Percentiles rank a stretch among this genome's conserved stretches.
phyloP scores from a whole-genome alignment of 1,140 invertebrate genomes.

The Macrocentrus cingulum region DNA sequence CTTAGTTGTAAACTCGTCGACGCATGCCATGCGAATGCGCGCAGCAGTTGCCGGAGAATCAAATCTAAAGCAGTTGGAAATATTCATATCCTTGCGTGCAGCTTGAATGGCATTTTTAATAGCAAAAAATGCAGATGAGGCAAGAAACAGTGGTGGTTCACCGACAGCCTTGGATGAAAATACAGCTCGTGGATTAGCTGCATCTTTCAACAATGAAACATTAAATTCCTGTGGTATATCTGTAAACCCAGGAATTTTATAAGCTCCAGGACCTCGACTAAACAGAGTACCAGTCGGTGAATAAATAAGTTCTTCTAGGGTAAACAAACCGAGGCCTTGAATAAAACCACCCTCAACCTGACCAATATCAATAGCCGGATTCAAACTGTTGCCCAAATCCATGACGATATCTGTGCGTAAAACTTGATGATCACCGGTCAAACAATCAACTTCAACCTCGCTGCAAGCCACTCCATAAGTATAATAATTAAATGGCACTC shows the following conservation, averaged over 20 bases:
- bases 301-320: slow-evolving; percentile 86
- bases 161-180: slow-evolving; percentile 97
- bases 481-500: slow-evolving; percentile 77
- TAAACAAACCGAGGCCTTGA: slow-evolving; percentile 91
- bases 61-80: slow-evolving; percentile 68
- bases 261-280: slow-evolving; percentile 87
- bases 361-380: slow-evolving; percentile 94
- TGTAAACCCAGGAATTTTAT: slow-evolving; percentile 89
- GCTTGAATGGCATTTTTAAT: slow-evolving; percentile 86
- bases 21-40: slow-evolving; percentile 85
- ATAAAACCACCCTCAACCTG: slow-evolving; percentile 94
- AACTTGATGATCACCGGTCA: slow-evolving; percentile 85
- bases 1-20: slow-evolving; percentile 11
- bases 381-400: slow-evolving; percentile 90
- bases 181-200: slow-evolving; percentile 84
- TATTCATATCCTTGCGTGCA: slow-evolving; percentile 71
- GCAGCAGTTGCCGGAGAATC: slow-evolving; percentile 88
- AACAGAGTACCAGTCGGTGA: slow-evolving; percentile 79
- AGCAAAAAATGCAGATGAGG: slow-evolving; percentile 84
- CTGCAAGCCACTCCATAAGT: slow-evolving; percentile 78
- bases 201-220: slow-evolving; percentile 85
- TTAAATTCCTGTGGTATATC: slow-evolving; percentile 92
- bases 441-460: slow-evolving; percentile 85
- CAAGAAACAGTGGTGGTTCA: slow-evolving; percentile 91
- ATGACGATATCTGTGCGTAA: slow-evolving; percentile 90